Percentiles rank a stretch among this genome's conserved stretches.
Conservation (phyloP, 1,140 invertebrate genomes). For the Caenorhabditis tropicalis region DNA sequence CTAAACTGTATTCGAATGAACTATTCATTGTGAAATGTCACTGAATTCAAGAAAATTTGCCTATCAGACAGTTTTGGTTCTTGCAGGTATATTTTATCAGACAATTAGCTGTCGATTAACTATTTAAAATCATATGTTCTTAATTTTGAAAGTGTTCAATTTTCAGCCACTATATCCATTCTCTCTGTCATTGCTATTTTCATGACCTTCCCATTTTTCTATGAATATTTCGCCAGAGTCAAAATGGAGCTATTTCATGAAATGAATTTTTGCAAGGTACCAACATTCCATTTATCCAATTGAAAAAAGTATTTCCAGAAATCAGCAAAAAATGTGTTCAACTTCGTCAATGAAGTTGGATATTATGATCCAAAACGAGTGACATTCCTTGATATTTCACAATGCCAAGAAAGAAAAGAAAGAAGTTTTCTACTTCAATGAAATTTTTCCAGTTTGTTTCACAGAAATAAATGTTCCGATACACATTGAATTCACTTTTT, state of each 20-base stretch:
- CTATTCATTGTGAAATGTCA: background rate
- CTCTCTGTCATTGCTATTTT: background rate
- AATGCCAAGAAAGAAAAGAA: background rate
- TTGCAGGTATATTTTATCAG: background rate
- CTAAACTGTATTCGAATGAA: background rate
- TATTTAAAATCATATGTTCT: too few relatives aligned
- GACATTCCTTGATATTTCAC: background rate
- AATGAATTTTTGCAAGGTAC: conserved; percentile 6
- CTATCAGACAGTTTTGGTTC: background rate
- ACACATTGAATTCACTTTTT: too few relatives aligned
- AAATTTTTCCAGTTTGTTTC: background rate
- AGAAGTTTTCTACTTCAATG: background rate
- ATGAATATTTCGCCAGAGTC: background rate
- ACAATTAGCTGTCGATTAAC: too few relatives aligned
- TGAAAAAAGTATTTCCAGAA: background rate
- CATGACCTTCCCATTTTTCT: conserved; percentile 4
- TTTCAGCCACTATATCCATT: background rate
- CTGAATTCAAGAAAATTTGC: background rate
- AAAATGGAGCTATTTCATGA: background rate
- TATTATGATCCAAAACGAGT: conserved; percentile 3
- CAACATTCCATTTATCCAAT: background rate
- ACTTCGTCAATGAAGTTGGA: conserved; percentile 9
- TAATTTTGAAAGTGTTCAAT: background rate
- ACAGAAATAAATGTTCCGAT: too few relatives aligned
- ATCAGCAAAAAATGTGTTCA: background rate